Evolutionary conservation across 1,140 invertebrate species (phyloP).

Genomic region (Argopecten irradians): DNA sequence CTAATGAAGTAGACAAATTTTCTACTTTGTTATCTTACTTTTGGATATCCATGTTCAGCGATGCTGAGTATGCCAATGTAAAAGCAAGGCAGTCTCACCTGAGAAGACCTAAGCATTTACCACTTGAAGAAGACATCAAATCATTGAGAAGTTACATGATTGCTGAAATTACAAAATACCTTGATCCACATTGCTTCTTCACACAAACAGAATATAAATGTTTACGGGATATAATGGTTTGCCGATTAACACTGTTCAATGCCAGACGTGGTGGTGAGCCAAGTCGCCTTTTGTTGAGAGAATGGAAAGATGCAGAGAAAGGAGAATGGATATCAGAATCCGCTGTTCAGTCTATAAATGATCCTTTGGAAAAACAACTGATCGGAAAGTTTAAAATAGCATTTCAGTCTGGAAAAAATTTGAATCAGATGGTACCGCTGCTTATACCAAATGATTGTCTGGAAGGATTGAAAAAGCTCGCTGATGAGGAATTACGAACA

Average conservation of each 20-base stretch:
- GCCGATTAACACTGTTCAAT: slow-evolving; percentile 52
- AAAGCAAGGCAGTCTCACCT: slow-evolving; percentile 29
- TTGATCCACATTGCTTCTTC: slow-evolving; percentile 34
- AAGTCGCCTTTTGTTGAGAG: slow-evolving; percentile 35
- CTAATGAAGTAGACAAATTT: slow-evolving; percentile 19
- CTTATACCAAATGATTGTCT: slow-evolving; percentile 47
- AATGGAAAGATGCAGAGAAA: slow-evolving; percentile 50
- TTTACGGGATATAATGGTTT: slow-evolving; percentile 49
- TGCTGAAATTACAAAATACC: neutral
- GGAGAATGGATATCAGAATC: slow-evolving; percentile 44
- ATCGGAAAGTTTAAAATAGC: slow-evolving; percentile 42
- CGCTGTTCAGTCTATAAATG: neutral
- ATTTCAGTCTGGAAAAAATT: slow-evolving; percentile 47
- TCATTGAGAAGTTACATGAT: slow-evolving; percentile 38
- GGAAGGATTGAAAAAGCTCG: slow-evolving; percentile 37
- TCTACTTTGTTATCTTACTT: neutral
- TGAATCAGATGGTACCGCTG: slow-evolving; percentile 40
- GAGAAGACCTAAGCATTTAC: slow-evolving; percentile 33
- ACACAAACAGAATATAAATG: neutral
- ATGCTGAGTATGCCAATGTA: slow-evolving; percentile 33
- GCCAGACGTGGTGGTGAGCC: slow-evolving; percentile 54
- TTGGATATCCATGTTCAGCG: slow-evolving; percentile 28
- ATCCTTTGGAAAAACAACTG: slow-evolving; percentile 41
- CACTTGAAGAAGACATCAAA: slow-evolving; percentile 30
- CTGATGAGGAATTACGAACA: slow-evolving; percentile 26